Conservation (phyloP, 2,797 vertebrate species). For the Manis javanica region DNA sequence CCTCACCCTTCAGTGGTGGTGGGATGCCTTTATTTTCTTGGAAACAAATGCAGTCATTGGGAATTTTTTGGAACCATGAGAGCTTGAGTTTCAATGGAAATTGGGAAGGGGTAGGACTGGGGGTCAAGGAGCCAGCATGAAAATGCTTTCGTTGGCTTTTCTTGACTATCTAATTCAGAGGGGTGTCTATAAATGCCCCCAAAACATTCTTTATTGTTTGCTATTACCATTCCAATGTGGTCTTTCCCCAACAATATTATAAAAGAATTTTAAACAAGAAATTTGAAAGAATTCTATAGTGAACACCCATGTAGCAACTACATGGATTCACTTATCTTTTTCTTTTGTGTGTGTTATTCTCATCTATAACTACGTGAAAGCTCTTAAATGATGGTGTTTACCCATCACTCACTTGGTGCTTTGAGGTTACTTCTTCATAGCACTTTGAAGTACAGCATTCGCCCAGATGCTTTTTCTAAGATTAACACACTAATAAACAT, state of each 20-base stretch:
- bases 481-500: not conserved
- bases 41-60: not conserved
- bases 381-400: not conserved
- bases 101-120: not conserved
- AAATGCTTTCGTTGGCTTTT: not conserved
- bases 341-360: not conserved
- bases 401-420: not conserved
- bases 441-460: slow-evolving; percentile 35
- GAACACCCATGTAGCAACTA: not conserved
- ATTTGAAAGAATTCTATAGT: slow-evolving; percentile 15
- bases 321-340: not conserved
- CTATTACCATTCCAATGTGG: not conserved
- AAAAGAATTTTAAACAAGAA: slow-evolving; percentile 24
- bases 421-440: not conserved
- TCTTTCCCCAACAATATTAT: not conserved
- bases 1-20: not conserved
- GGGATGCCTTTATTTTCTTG: not conserved
- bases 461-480: not conserved
- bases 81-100: slow-evolving; percentile 19
- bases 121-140: not conserved
- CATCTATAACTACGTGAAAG: not conserved
- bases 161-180: not conserved
- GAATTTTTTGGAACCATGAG: not conserved
- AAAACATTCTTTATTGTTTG: slow-evolving; percentile 16
- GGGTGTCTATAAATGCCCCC: not conserved